Evolutionary conservation across 1,140 invertebrate species (phyloP).

Genomic region (Ceratina japonica): DNA sequence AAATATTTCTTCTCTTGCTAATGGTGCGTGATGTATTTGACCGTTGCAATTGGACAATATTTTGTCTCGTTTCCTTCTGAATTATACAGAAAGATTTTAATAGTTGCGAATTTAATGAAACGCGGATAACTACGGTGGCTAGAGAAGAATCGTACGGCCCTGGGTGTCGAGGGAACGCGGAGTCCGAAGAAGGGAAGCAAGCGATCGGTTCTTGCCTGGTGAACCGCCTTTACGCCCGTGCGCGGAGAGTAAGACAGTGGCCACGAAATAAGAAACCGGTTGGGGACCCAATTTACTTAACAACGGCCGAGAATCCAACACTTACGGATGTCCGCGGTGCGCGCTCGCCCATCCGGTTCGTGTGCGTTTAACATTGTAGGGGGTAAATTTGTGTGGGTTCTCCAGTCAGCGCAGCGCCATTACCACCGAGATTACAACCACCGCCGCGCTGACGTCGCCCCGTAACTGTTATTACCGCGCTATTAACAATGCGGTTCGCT

Average conservation of each 20-base stretch:
- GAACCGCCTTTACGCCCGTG: slow-evolving; percentile 47
- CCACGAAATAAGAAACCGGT: slow-evolving; percentile 80
- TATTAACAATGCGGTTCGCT: slow-evolving; percentile 51
- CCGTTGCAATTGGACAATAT: no score
- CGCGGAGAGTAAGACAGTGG: slow-evolving; percentile 77
- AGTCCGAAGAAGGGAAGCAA: slow-evolving; percentile 55
- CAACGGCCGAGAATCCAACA: slow-evolving; percentile 79
- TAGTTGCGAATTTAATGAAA: background rate
- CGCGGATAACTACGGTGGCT: no score
- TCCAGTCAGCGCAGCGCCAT: slow-evolving; percentile 29
- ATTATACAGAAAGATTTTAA: no score
- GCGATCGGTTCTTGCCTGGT: slow-evolving; percentile 57
- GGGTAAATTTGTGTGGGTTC: slow-evolving; percentile 48
- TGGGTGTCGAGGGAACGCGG: slow-evolving; percentile 22
- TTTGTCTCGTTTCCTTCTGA: no score
- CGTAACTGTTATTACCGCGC: slow-evolving; percentile 46
- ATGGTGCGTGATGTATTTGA: no score
- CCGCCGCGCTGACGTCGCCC: slow-evolving; percentile 31
- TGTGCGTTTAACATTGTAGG: slow-evolving; percentile 43
- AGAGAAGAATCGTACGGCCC: slow-evolving; percentile 48
- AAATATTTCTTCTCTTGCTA: no score
- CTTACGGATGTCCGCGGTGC: slow-evolving; percentile 73
- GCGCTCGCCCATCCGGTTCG: slow-evolving; percentile 25
- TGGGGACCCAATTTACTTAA: slow-evolving; percentile 80
- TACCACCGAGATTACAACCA: slow-evolving; percentile 55